Evolutionary conservation across 2,797 vertebrate species (phyloP).

Genomic region (Phrynocephalus forsythii): DNA sequence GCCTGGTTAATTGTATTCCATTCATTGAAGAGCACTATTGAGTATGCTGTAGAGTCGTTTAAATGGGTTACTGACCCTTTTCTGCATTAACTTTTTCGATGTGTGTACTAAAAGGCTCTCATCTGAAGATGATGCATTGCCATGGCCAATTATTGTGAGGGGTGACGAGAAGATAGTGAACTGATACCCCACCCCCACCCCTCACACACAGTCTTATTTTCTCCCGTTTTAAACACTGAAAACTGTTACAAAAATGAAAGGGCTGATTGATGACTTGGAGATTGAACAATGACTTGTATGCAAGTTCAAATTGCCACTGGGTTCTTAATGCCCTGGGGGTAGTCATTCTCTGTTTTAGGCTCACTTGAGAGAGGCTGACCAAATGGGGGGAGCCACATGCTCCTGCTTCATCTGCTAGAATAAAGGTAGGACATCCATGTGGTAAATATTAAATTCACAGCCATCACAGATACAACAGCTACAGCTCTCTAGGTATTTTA

Average conservation of each 20-base stretch:
- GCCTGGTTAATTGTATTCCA: constrained; percentile 60
- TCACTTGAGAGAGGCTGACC: not conserved
- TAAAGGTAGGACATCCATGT: not conserved
- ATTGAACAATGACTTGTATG: not conserved
- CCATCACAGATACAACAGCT: no score
- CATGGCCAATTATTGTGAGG: constrained; percentile 29
- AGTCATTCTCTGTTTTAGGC: not conserved
- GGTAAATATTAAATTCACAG: not conserved
- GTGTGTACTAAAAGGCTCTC: constrained; percentile 38
- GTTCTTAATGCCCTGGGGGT: not conserved
- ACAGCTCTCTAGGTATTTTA: not conserved
- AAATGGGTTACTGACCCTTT: constrained; percentile 46
- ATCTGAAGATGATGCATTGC: constrained; percentile 26
- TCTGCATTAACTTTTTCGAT: constrained; percentile 47
- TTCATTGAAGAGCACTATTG: constrained; percentile 25
- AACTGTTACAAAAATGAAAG: not conserved
- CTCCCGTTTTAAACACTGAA: no score
- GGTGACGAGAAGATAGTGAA: constrained; percentile 28
- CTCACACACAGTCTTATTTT: not conserved
- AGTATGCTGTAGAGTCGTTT: constrained; percentile 51
- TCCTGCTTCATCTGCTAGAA: not conserved
- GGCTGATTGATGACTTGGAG: not conserved
- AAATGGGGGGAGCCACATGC: not conserved
- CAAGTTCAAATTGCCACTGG: not conserved
- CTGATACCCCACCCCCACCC: not conserved